Percentiles rank a stretch among this genome's conserved stretches.
Conservation (phyloP, 2,797 vertebrate genomes). For the Eremophila alpestris region DNA sequence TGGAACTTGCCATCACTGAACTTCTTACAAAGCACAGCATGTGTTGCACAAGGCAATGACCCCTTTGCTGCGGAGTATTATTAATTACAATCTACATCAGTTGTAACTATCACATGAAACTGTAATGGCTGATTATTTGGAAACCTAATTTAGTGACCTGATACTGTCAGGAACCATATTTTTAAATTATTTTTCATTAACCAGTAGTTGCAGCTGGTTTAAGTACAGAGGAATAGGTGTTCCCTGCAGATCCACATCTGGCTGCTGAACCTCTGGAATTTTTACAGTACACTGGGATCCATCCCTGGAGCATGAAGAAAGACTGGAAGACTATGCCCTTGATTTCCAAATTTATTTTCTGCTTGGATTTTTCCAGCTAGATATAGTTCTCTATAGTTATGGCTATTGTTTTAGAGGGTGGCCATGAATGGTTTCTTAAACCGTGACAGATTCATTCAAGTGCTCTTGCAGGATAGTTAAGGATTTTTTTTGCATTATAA, state of each 20-base stretch:
- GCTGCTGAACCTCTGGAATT: neutral
- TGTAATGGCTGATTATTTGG: neutral
- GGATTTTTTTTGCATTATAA: neutral
- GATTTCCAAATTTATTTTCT: neutral
- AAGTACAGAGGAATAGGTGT: neutral
- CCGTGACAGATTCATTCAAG: neutral
- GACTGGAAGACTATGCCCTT: neutral
- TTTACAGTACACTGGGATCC: neutral
- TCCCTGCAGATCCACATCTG: neutral
- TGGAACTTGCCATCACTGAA: neutral
- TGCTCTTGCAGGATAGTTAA: neutral
- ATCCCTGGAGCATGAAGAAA: neutral
- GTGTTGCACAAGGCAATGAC: neutral
- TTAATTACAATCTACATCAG: neutral
- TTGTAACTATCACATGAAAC: neutral
- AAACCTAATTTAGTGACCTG: neutral
- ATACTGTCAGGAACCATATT: neutral
- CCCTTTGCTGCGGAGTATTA: neutral
- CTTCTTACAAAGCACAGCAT: neutral
- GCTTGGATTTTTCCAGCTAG: neutral
- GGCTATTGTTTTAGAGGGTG: neutral
- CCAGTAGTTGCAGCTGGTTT: neutral
- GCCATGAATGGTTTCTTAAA: fast-evolving
- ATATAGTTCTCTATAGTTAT: neutral
- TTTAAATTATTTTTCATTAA: neutral